Conservation (phyloP, 2,888 invertebrate genomes). For the Drosophila limbata region DNA sequence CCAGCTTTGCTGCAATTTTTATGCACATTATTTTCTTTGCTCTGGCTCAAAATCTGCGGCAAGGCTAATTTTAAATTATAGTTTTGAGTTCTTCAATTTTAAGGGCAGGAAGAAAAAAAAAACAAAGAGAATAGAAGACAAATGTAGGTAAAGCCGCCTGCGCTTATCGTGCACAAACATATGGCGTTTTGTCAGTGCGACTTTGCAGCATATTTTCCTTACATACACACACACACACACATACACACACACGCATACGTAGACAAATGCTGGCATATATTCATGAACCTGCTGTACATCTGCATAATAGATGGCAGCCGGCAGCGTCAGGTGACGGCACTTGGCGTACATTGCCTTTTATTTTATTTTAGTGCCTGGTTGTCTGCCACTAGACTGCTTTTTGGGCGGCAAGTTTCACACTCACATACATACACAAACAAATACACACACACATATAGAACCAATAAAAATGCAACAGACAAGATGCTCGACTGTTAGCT, state of each 20-base stretch:
- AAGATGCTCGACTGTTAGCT: background rate
- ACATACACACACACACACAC: slow-evolving; percentile 16
- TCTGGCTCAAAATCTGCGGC: slow-evolving; percentile 12
- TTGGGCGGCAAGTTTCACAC: slow-evolving; percentile 69
- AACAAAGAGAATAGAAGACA: background rate
- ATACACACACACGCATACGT: slow-evolving; percentile 10
- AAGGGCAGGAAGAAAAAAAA: slow-evolving; percentile 15
- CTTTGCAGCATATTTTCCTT: slow-evolving; percentile 42
- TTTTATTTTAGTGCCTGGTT: slow-evolving; percentile 74
- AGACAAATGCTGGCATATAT: slow-evolving; percentile 77
- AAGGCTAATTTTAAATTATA: slow-evolving; percentile 75
- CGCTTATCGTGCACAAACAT: slow-evolving; percentile 73
- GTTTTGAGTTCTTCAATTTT: slow-evolving; percentile 55
- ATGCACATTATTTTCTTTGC: slow-evolving; percentile 59
- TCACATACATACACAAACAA: slow-evolving; percentile 17
- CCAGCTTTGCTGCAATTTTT: slow-evolving; percentile 61
- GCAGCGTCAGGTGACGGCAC: slow-evolving; percentile 74
- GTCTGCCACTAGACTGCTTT: slow-evolving; percentile 59
- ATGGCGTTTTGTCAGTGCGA: slow-evolving; percentile 76
- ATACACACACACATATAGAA: slow-evolving; percentile 23
- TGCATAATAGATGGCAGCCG: slow-evolving; percentile 77
- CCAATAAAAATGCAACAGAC: background rate
- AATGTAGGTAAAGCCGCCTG: slow-evolving; percentile 14
- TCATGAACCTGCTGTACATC: slow-evolving; percentile 79
- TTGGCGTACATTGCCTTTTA: slow-evolving; percentile 78